Base-by-base conservation (phyloP, 2,797 vertebrate genomes). In the Xenopus petersii region DNA sequence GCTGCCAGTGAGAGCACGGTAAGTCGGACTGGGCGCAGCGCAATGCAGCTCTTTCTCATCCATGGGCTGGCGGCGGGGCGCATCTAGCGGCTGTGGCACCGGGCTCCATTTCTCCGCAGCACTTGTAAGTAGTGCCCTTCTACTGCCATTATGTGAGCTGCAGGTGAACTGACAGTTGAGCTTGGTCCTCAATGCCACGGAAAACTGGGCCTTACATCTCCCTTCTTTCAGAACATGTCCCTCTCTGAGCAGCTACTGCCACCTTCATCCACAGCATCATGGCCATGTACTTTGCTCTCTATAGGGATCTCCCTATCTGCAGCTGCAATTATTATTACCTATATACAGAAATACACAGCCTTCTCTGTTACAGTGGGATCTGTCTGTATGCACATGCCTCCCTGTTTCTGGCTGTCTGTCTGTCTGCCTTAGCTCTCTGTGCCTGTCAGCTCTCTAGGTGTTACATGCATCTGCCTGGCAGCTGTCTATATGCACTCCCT, bases 91-190 rank as follows among this genome's bases (percentile, higher is more conserved):
- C 83, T 78, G 88, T 88, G 90, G 84, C 83, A 86, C 26, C 64
- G 84, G 82, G 80, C 89, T 90, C 90, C 88, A 88, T 92, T 86
- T 87, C 83, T 87, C 88, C 85, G 5, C 36, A 6, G 26, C 26
- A 30, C 81, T 85, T 89, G 89, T 88, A 87, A 92, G 88, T 87
- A 88, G 83, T 10, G 61, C 82, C 64, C 51, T 66, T 87, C 79
- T 80, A 30, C 36, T 42, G 1, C 26, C 26, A 30, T 30, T 30
- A 42, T 42, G 8, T 6, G 36, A 42, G 4, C 26, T 70, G 73
- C 70, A 33, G 67, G 42, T 64, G 61, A 49, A 48, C 60, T 11
- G 71, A 67, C 55, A 74, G 21, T 17, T 59, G 46, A 46, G 61
- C 17, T 66, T 71, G 61, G 16, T 21, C 4, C 51, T 24, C 4